Percentiles rank a stretch among this genome's conserved stretches.
These are phyloP conservation scores for Elanus axillaris DNA, from an alignment of 2,113 vertebrate species.

Conservation along the genomic window DNA sequence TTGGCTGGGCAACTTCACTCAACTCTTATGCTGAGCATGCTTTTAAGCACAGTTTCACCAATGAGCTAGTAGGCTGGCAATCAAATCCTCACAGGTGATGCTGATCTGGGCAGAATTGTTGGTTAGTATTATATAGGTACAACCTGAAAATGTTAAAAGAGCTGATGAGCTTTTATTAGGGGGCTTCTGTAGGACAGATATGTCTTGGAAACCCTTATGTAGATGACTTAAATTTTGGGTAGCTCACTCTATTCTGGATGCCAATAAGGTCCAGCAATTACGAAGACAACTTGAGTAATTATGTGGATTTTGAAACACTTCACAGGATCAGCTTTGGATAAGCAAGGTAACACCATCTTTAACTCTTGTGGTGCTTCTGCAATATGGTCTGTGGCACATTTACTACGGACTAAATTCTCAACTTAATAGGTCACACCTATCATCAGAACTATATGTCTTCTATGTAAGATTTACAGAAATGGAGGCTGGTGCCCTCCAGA, in stretches of 20 bases:
- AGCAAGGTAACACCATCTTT: not conserved
- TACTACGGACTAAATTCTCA: not conserved
- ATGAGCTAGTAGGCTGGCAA: not conserved
- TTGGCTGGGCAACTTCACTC: not conserved
- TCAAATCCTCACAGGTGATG: not conserved
- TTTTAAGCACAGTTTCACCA: not conserved
- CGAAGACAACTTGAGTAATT: not conserved
- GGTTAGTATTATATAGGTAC: rapidly evolving
- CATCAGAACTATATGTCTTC: not conserved
- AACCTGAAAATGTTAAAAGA: not conserved
- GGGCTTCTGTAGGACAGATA: not conserved
- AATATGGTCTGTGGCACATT: not conserved
- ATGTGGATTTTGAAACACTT: not conserved
- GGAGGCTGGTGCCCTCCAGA: not conserved
- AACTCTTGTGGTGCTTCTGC: not conserved
- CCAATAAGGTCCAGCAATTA: not conserved
- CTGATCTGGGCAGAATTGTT: not conserved
- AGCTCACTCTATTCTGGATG: not conserved
- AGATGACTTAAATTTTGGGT: not conserved
- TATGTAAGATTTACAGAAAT: not conserved
- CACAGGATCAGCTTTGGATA: not conserved
- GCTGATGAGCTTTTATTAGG: not conserved
- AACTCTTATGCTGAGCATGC: not conserved
- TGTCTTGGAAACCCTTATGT: rapidly evolving
- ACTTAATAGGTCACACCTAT: not conserved